A percentile compares a stretch with the other conserved stretches of the same genome.
Conservation (phyloP, 2,888 invertebrate species). For the Drosophila flavopinicola region DNA sequence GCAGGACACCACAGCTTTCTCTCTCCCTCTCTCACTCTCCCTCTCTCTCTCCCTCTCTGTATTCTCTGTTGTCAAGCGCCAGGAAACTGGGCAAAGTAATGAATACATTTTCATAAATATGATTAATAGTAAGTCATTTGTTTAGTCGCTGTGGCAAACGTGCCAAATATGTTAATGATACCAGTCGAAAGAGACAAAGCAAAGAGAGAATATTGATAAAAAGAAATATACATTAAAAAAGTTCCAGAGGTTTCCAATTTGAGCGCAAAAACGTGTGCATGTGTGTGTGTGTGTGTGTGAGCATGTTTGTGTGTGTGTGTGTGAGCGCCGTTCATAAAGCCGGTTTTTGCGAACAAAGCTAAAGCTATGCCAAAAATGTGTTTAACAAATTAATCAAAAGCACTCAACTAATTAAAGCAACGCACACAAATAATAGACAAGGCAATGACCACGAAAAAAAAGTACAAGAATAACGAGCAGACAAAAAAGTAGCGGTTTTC, state of each 20-base stretch:
- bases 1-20: constrained; percentile 29
- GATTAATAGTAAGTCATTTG: constrained; percentile 48
- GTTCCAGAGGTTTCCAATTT: constrained; percentile 67
- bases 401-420: constrained; percentile 36
- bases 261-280: constrained; percentile 38
- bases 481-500: constrained; percentile 3
- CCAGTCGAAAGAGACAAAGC: constrained; percentile 4
- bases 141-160: constrained; percentile 37
- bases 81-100: constrained; percentile 11
- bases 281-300: constrained; percentile 12
- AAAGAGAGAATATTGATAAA: constrained; percentile 17
- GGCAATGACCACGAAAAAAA: constrained; percentile 23
- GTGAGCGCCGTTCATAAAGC: constrained; percentile 43
- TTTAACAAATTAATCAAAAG: constrained; percentile 49
- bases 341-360: constrained; percentile 54
- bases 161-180: constrained; percentile 44
- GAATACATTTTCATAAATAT: constrained; percentile 32
- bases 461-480: constrained; percentile 2
- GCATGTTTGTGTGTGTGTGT: constrained; percentile 15
- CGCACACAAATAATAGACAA: constrained; percentile 23
- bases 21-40: too few species aligned
- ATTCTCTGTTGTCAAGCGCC: constrained; percentile 24
- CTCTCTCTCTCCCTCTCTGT: neutral
- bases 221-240: constrained; percentile 28
- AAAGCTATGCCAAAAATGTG: constrained; percentile 49